Evolutionary conservation across 37 sponge, comb jelly and placozoan species (phyloP), one percentile per base, ranked within the genome.

Genomic region (Halichondria panicea): DNA sequence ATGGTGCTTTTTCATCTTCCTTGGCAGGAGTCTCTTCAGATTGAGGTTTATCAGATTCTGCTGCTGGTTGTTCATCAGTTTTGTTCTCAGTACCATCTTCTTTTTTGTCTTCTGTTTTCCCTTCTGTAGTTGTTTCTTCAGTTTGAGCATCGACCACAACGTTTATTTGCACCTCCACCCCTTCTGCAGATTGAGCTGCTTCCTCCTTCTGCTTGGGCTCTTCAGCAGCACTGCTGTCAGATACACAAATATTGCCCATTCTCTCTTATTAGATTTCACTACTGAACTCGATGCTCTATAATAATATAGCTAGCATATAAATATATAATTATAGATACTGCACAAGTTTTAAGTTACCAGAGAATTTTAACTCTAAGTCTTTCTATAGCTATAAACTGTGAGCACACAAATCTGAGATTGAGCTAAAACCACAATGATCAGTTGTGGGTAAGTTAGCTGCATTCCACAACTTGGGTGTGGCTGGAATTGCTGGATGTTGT

Each of bases 241-340:
- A n/a, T n/a, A 28, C 36, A 19, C 55, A 71, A 33, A 54, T 56
- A 33, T 71, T 71, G 2, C 72, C 72, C 72, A 71, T 71, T 27
- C 8, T n/a, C 52, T 48, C 52, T 48, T 48, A 48, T 15, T 48
- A 48, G 15, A 48, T 48, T n/a, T n/a, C n/a, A n/a, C n/a, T n/a
- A n/a, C n/a, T n/a, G n/a, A n/a, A n/a, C n/a, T n/a, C n/a, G n/a
- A n/a, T n/a, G n/a, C n/a, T n/a, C n/a, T n/a, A n/a, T n/a, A n/a
- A n/a, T n/a, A n/a, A n/a, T n/a, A n/a, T n/a, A n/a, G n/a, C n/a
- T n/a, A n/a, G n/a, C n/a, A n/a, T n/a, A n/a, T n/a, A n/a, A n/a
- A n/a, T n/a, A n/a, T n/a, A n/a, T n/a, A n/a, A n/a, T n/a, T n/a
- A n/a, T n/a, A n/a, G n/a, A n/a, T n/a, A n/a, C n/a, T n/a, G n/a